Conservation (phyloP, 2,113 vertebrate species). For the Lepus americanus region DNA sequence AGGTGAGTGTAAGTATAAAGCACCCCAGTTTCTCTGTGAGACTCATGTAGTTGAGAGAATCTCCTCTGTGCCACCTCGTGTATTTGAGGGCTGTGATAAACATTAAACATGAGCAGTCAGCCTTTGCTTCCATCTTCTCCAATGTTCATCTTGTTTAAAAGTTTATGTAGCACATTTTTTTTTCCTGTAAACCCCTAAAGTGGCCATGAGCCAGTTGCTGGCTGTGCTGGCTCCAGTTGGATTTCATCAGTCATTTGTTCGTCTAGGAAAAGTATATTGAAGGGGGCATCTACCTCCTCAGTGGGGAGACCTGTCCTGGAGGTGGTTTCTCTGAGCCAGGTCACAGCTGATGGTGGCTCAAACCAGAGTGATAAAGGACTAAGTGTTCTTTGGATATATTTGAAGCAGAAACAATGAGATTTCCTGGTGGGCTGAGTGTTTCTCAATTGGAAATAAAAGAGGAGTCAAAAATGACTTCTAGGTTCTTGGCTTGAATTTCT, state of each 20-base stretch:
- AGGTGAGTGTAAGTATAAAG: neutral
- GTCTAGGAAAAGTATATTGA: neutral
- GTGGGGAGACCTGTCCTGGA: neutral
- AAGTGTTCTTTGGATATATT: neutral
- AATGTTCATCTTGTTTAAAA: slow-evolving; percentile 54
- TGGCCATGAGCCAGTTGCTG: neutral
- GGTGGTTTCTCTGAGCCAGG: neutral
- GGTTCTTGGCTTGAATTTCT: neutral
- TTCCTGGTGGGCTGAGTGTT: neutral
- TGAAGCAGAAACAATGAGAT: neutral
- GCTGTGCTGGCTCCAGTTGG: neutral
- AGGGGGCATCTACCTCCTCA: neutral
- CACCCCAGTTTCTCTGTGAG: neutral
- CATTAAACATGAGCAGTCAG: neutral
- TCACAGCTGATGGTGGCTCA: neutral
- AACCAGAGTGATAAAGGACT: neutral
- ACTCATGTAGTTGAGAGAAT: neutral
- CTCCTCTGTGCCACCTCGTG: neutral
- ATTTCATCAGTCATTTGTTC: neutral
- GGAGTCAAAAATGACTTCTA: neutral
- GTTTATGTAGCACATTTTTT: neutral
- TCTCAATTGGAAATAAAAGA: slow-evolving; percentile 36
- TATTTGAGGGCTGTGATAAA: neutral
- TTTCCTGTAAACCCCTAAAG: neutral
- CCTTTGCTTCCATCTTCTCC: neutral